Evolutionary conservation across 2,113 vertebrate genomes (phyloP).

Genomic region (Barbus barbus): DNA sequence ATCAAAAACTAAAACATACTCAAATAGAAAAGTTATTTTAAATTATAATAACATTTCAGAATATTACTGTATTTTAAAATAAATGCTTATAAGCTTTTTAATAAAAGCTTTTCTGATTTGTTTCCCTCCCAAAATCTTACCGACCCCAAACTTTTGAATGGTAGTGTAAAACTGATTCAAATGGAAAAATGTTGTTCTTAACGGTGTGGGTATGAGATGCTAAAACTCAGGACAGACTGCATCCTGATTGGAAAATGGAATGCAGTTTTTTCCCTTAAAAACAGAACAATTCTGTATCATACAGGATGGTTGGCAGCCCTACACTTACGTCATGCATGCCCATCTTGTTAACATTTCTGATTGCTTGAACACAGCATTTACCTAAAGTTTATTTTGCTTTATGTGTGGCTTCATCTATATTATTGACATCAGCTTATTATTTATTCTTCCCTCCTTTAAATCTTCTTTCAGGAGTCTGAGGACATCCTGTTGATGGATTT

Average conservation of each 20-base stretch:
- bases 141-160: not conserved
- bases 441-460: not conserved
- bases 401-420: not conserved
- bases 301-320: not conserved
- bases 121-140: not conserved
- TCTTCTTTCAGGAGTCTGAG: slow-evolving; percentile 76
- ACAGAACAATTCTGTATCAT: not conserved
- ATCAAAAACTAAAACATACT: no score
- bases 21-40: no score
- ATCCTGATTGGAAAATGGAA: not conserved
- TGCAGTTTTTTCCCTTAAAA: not conserved
- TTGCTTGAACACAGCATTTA: slow-evolving; percentile 1
- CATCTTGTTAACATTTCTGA: slow-evolving; percentile 3
- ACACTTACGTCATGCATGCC: not conserved
- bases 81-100: no score
- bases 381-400: not conserved
- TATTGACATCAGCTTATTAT: not conserved
- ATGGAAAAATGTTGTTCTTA: not conserved
- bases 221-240: not conserved
- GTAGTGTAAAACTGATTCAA: not conserved
- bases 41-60: not conserved
- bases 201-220: not conserved
- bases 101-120: not conserved
- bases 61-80: not conserved
- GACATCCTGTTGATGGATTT: slow-evolving; percentile 88